A percentile compares a stretch with the other conserved stretches of the same genome.
phyloP scores from a whole-genome alignment of 2,113 vertebrate species.

The Pterophyllum scalare region DNA sequence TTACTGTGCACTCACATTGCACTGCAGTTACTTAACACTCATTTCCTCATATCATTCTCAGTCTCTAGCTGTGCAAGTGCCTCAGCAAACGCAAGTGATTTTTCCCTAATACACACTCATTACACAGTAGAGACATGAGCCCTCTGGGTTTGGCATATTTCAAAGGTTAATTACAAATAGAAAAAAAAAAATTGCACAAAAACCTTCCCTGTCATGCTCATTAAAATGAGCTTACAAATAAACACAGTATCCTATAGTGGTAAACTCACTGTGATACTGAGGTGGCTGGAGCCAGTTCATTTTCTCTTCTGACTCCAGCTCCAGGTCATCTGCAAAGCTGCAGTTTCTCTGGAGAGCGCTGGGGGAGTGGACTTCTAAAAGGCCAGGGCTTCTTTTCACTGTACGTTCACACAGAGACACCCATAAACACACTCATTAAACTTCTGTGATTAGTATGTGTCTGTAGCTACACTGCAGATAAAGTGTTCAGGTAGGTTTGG shows the following conservation, averaged over 20 bases:
- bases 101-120: slow-evolving; percentile 72
- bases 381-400: slow-evolving; percentile 51
- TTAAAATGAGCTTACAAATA: slow-evolving; percentile 1
- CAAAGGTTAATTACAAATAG: slow-evolving; percentile 49
- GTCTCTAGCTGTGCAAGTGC: slow-evolving; percentile 36
- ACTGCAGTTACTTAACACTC: slow-evolving; percentile 62
- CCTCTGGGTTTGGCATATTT: slow-evolving; percentile 25
- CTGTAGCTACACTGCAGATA: background rate
- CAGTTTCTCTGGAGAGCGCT: slow-evolving; percentile 48
- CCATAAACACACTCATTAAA: background rate
- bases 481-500: background rate
- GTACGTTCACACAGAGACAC: background rate
- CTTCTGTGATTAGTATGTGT: background rate
- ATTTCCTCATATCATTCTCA: slow-evolving; percentile 49
- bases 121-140: slow-evolving; percentile 18
- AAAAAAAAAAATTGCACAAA: slow-evolving; percentile 3
- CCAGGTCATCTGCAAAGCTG: slow-evolving; percentile 70
- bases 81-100: slow-evolving; percentile 29
- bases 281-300: slow-evolving; percentile 47
- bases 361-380: slow-evolving; percentile 47
- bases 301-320: slow-evolving; percentile 64
- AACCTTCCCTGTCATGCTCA: slow-evolving; percentile 23
- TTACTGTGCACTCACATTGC: slow-evolving; percentile 48
- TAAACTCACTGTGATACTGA: slow-evolving; percentile 69
- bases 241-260: background rate